Evolutionary conservation across 2,113 vertebrate species (phyloP).

Genomic region (Phocoena sinus): DNA sequence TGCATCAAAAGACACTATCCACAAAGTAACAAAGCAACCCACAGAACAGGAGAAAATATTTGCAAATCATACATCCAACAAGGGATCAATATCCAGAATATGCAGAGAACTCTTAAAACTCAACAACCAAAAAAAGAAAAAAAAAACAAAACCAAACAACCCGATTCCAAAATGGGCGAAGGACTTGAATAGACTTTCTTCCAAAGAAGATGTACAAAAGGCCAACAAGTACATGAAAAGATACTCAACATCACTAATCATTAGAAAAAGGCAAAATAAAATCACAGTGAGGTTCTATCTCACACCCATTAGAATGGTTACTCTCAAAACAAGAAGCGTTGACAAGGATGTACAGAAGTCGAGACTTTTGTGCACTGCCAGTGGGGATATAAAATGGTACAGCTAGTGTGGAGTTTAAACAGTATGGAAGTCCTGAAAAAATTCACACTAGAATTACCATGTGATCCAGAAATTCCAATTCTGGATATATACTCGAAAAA

Average conservation of each 20-base stretch:
- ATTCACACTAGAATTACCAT: not conserved
- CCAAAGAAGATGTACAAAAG: not conserved
- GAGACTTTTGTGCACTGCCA: not conserved
- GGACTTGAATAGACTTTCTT: not conserved
- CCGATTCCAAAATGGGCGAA: not conserved
- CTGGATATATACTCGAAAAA: not conserved
- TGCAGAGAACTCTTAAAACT: not conserved
- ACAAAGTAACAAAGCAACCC: not conserved
- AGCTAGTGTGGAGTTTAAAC: not conserved
- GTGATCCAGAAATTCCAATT: not conserved
- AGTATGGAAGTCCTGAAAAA: not conserved
- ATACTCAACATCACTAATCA: not conserved
- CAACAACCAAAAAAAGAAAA: not conserved
- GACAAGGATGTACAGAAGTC: not conserved
- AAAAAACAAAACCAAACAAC: not conserved
- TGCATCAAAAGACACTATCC: not conserved
- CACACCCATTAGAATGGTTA: not conserved
- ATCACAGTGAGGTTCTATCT: not conserved
- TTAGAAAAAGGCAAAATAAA: not conserved
- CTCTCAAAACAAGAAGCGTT: not conserved
- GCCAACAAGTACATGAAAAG: not conserved
- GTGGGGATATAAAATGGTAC: not conserved
- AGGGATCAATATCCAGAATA: not conserved
- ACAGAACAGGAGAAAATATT: not conserved
- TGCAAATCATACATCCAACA: not conserved